Percentiles rank a stretch among this genome's conserved stretches.
These are phyloP conservation scores for Aix galericulata DNA, from an alignment of 2,113 vertebrate species.

Conservation along the genomic window DNA sequence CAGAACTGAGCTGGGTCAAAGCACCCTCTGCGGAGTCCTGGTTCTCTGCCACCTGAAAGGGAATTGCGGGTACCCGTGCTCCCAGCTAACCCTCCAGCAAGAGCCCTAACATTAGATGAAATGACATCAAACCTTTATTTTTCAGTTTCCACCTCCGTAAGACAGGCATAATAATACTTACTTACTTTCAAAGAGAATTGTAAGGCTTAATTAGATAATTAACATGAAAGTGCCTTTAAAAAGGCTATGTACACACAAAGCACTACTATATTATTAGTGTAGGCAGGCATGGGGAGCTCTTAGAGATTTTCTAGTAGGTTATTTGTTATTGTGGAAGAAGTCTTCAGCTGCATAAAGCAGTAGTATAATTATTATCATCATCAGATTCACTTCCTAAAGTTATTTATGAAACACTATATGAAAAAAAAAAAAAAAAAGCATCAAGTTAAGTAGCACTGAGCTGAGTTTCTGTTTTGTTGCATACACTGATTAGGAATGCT, in stretches of 20 bases:
- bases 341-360: conserved; percentile 63
- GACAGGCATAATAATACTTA: conserved; percentile 44
- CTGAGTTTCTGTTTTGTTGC: conserved; percentile 45
- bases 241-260: conserved; percentile 56
- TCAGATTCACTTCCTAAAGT: conserved; percentile 71
- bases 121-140: conserved; percentile 37
- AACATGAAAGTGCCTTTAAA: conserved; percentile 53
- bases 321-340: conserved; percentile 64
- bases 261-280: conserved; percentile 66
- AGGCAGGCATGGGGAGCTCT: conserved; percentile 62
- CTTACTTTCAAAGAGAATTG: conserved; percentile 41
- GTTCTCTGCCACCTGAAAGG: background rate
- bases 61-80: background rate
- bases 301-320: conserved; percentile 53
- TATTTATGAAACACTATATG: conserved; percentile 54
- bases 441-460: conserved; percentile 12
- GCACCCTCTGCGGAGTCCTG: background rate
- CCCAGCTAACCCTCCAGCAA: background rate
- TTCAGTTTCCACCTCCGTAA: conserved; percentile 36
- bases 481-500: conserved; percentile 64
- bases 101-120: background rate
- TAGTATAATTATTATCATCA: conserved; percentile 62
- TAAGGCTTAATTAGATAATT: conserved; percentile 71
- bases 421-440: background rate
- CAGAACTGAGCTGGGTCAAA: background rate